These are phyloP conservation scores for Diarsia rubi DNA, from an alignment of 2,888 invertebrate genomes.

Conservation along the genomic window DNA sequence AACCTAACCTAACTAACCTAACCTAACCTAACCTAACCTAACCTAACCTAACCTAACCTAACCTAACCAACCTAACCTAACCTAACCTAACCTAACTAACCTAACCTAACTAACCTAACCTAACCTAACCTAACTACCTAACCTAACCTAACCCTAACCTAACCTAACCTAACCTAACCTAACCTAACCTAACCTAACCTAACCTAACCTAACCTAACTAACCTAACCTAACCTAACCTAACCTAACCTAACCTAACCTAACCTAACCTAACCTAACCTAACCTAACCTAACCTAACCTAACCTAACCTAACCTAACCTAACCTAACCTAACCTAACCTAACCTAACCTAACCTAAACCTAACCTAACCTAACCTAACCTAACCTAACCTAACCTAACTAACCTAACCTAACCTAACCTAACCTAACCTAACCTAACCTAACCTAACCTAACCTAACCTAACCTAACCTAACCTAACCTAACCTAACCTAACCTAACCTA, in stretches of 20 bases:
- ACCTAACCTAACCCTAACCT: no score
- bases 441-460: conserved; percentile 57
- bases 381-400: conserved; percentile 45
- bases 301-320: conserved; percentile 42
- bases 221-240: conserved; percentile 22
- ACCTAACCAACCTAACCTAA: conserved; percentile 50
- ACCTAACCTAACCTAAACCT: no score
- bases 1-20: conserved; percentile 54
- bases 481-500: conserved; percentile 54
- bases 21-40: conserved; percentile 60
- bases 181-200: conserved; percentile 19
- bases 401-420: conserved; percentile 57
- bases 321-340: conserved; percentile 62
- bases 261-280: conserved; percentile 23
- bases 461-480: conserved; percentile 54
- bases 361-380: conserved; percentile 58
- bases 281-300: conserved; percentile 23
- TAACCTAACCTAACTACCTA: conserved; percentile 15
- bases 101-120: conserved; percentile 12
- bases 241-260: conserved; percentile 23
- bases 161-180: conserved; percentile 17
- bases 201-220: conserved; percentile 15
- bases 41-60: conserved; percentile 53
- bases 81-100: conserved; percentile 58
- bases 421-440: conserved; percentile 57